Evolutionary conservation across 1,140 invertebrate genomes (phyloP).

Genomic region (Phocides pigmalion): DNA sequence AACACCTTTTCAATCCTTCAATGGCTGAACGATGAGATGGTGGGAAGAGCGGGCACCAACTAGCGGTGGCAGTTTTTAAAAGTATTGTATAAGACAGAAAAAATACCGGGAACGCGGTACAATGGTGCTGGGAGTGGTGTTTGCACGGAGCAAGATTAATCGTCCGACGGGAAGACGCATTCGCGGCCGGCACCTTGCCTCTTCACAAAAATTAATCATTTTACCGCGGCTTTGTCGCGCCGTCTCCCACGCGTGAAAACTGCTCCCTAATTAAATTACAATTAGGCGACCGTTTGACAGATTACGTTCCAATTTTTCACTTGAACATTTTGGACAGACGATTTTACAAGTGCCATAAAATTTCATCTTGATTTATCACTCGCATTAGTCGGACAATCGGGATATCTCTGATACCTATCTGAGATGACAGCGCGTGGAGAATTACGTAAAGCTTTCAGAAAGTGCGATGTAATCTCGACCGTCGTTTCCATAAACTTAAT

Average conservation of each 20-base stretch:
- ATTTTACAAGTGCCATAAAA: constrained; percentile 61
- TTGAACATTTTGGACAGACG: constrained; percentile 46
- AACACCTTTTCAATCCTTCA: constrained; percentile 83
- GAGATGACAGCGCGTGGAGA: constrained; percentile 56
- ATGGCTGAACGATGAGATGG: constrained; percentile 66
- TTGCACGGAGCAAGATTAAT: constrained; percentile 78
- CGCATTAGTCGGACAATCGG: constrained; percentile 41
- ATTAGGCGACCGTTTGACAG: constrained; percentile 76
- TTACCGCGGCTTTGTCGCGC: constrained; percentile 76
- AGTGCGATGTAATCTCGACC: constrained; percentile 79
- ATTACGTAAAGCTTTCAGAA: constrained; percentile 81
- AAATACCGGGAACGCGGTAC: constrained; percentile 73
- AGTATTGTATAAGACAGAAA: constrained; percentile 77
- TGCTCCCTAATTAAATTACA: constrained; percentile 79
- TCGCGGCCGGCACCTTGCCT: constrained; percentile 57
- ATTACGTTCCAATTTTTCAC: constrained; percentile 67
- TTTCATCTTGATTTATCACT: constrained; percentile 61
- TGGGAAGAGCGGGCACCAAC: constrained; percentile 67
- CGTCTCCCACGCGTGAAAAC: constrained; percentile 69
- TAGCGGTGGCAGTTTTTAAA: constrained; percentile 79
- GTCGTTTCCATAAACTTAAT: constrained; percentile 82
- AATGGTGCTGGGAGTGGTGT: constrained; percentile 66
- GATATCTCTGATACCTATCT: constrained; percentile 48
- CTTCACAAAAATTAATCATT: constrained; percentile 81
- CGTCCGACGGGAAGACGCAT: constrained; percentile 58